Evolutionary conservation across 2,888 invertebrate genomes (phyloP).

Genomic region (Stenchaetothrips biformis): DNA sequence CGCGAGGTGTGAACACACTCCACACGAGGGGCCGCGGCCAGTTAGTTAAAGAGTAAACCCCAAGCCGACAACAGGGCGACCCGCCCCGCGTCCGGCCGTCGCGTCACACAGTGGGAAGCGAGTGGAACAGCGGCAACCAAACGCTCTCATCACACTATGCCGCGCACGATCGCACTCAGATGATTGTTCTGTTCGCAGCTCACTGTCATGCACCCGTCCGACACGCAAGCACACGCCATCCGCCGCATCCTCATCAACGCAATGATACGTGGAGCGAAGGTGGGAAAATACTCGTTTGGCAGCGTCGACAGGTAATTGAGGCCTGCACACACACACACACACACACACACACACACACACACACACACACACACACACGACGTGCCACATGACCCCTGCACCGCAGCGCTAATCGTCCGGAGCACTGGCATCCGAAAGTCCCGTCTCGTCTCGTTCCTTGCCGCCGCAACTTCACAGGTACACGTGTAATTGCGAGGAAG

Average conservation of each 20-base stretch:
- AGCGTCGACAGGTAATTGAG: conserved; percentile 4
- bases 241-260: too few species aligned
- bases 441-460: not conserved
- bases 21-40: too few species aligned
- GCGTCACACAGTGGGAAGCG: too few species aligned
- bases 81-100: too few species aligned
- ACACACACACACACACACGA: not conserved
- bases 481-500: not conserved
- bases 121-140: too few species aligned
- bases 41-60: too few species aligned
- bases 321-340: not conserved
- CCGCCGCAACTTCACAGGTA: not conserved
- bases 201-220: not conserved
- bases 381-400: not conserved
- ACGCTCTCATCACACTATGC: too few species aligned
- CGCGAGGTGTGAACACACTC: too few species aligned
- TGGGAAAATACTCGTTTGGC: conserved; percentile 20
- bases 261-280: not conserved
- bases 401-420: not conserved
- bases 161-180: not conserved
- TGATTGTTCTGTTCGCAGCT: conserved; percentile 16
- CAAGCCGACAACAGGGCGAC: too few species aligned
- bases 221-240: not conserved
- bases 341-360: not conserved
- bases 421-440: not conserved